Base-by-base conservation (phyloP, 2,113 vertebrate species). In the Typhlomys cinereus region DNA sequence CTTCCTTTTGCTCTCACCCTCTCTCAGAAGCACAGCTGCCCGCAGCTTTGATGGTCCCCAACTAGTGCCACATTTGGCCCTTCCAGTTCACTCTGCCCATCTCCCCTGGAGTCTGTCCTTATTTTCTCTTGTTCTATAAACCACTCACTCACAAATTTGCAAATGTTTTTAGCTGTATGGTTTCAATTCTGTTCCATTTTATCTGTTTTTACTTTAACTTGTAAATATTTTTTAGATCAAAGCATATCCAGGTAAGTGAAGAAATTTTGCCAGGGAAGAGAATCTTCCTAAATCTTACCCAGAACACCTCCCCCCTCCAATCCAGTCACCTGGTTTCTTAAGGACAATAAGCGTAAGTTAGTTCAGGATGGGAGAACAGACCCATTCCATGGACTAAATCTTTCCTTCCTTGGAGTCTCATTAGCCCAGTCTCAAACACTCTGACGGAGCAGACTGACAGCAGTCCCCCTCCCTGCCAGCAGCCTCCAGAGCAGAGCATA, bases 191-290 rank as follows among this genome's bases (percentile, higher is more conserved):
- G 86, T 83, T 92, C 54, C n/a, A 87, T 78, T 92, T 75, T 34
- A 54, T 73, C 36, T 80, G 8, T 57, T 75, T 80, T 52, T 34
- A 59, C 59, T 76, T 89, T 54, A 92, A 14, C 21, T 36, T 29
- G 85, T 54, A 31, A 88, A 79, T 31, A 66, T 84, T 23, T 78
- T 74, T 83, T 50, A 84, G 29, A 88, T 81, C 25, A 57, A 84
- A 20, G 41, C 29, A 75, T 67, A 80, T 52, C 46, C 52, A 81
- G 61, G 6, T 73, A 50, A 71, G 14, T 73, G 41, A 85, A 79
- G 39, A 87, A 81, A 82, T 85, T 88, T 81, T 82, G 85, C 85
- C 78, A 71, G 36, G 20, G 57, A 73, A 73, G 46, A 67, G 54
- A 67, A 46, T 71, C 23, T 57, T 81, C 34, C 57, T 9, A 67